phyloP scores from a whole-genome alignment of 2,113 vertebrate genomes.

The Gavia stellata region DNA sequence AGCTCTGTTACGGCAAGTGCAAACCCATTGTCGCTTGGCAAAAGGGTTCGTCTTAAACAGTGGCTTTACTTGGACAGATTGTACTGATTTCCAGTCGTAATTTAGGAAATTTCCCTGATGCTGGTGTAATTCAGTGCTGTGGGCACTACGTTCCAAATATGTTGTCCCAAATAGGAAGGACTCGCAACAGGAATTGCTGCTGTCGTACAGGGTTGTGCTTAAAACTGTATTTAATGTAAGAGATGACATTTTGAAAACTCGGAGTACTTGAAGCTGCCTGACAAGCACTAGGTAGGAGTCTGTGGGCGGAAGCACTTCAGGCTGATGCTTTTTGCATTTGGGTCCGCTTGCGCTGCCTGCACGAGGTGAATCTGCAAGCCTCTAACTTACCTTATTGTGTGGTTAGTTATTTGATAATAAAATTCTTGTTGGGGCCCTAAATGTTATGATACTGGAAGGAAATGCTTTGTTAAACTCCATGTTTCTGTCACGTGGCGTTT shows the following conservation, averaged over 20 bases:
- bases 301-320: not conserved
- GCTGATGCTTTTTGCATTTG: not conserved
- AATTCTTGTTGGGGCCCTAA: not conserved
- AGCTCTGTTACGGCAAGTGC: not conserved
- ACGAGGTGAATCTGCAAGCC: not conserved
- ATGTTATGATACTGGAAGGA: constrained; percentile 14
- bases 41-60: not conserved
- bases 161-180: not conserved
- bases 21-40: not conserved
- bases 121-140: not conserved
- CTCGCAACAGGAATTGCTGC: not conserved
- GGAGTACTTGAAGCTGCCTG: not conserved
- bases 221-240: not conserved
- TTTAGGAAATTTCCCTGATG: not conserved
- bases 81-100: not conserved
- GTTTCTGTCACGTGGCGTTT: not conserved
- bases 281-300: not conserved
- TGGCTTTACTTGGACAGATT: not conserved
- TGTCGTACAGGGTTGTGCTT: not conserved
- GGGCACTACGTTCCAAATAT: not conserved
- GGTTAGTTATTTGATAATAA: not conserved
- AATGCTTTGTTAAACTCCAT: not conserved
- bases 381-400: not conserved
- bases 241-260: not conserved
- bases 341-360: not conserved